These are phyloP conservation scores for Melanocharis versteri DNA, from an alignment of 2,113 vertebrate genomes.

Conservation along the genomic window DNA sequence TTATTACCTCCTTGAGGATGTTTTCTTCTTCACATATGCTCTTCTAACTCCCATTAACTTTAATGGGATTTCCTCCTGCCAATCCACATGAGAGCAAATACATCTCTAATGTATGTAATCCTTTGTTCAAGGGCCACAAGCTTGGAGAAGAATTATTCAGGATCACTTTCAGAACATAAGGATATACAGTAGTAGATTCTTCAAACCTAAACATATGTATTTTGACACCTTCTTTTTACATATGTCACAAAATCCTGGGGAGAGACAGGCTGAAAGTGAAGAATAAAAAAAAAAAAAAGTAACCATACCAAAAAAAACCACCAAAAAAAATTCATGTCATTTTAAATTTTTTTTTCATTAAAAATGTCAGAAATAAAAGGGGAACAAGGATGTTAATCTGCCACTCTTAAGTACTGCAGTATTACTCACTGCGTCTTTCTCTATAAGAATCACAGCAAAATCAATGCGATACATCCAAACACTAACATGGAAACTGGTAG, in stretches of 20 bases:
- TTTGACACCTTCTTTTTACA: not conserved
- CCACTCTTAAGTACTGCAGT: not conserved
- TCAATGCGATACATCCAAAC: not conserved
- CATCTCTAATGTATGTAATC: not conserved
- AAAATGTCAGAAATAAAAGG: not conserved
- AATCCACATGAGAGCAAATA: not conserved
- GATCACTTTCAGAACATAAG: not conserved
- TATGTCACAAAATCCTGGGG: not conserved
- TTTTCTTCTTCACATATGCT: not conserved
- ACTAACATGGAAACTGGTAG: not conserved
- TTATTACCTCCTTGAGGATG: conserved; percentile 23
- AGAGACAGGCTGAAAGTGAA: not conserved
- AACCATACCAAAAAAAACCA: too few relatives aligned
- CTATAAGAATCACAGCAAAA: not conserved
- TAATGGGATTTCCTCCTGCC: not conserved
- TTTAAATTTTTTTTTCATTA: not conserved
- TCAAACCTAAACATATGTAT: not conserved
- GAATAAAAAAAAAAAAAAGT: not conserved
- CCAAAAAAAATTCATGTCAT: not conserved
- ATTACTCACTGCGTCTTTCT: not conserved
- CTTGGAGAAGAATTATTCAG: not conserved
- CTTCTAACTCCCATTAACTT: conserved; percentile 17
- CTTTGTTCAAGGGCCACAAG: not conserved
- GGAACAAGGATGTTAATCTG: not conserved
- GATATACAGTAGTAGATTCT: not conserved